A percentile compares a stretch with the other conserved stretches of the same genome.
These are phyloP conservation scores for Cygnus atratus DNA, from an alignment of 2,113 vertebrate genomes.

Conservation along the genomic window DNA sequence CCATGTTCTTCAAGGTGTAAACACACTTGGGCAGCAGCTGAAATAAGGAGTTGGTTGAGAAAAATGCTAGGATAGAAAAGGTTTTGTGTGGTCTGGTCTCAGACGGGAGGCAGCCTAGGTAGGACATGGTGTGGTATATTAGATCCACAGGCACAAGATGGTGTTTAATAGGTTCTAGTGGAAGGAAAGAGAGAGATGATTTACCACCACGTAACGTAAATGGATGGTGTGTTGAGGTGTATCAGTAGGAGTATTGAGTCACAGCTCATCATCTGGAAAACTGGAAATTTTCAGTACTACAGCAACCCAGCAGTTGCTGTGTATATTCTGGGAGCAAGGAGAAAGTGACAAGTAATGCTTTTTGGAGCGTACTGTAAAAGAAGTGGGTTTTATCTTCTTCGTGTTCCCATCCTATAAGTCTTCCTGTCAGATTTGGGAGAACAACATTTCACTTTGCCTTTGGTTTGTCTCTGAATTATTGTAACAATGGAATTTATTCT, in stretches of 20 bases:
- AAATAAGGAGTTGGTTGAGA: neutral
- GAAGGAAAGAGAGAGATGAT: neutral
- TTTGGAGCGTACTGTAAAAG: slow-evolving; percentile 32
- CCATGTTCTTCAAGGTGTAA: neutral
- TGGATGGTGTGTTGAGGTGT: slow-evolving; percentile 16
- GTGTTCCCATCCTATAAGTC: slow-evolving; percentile 46
- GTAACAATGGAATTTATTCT: slow-evolving; percentile 50
- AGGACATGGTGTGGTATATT: neutral
- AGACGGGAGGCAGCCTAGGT: neutral
- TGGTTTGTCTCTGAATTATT: slow-evolving; percentile 57
- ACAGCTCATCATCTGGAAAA: slow-evolving; percentile 65
- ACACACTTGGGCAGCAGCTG: neutral
- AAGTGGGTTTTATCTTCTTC: slow-evolving; percentile 49
- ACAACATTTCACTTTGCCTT: slow-evolving; percentile 51
- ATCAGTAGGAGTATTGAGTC: slow-evolving; percentile 55
- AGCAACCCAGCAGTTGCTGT: slow-evolving; percentile 32
- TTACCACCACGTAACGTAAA: slow-evolving; percentile 49
- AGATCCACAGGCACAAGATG: neutral
- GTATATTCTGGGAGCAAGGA: slow-evolving; percentile 37
- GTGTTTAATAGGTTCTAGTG: neutral
- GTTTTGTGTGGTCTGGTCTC: neutral
- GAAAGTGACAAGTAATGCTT: slow-evolving; percentile 48
- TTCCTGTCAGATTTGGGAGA: slow-evolving; percentile 40
- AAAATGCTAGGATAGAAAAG: neutral
- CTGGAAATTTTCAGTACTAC: slow-evolving; percentile 43